Evolutionary conservation across 37 sponge, comb jelly and placozoan genomes (phyloP), one percentile per base, ranked within the genome.

Genomic region (Beroe forskalii): DNA sequence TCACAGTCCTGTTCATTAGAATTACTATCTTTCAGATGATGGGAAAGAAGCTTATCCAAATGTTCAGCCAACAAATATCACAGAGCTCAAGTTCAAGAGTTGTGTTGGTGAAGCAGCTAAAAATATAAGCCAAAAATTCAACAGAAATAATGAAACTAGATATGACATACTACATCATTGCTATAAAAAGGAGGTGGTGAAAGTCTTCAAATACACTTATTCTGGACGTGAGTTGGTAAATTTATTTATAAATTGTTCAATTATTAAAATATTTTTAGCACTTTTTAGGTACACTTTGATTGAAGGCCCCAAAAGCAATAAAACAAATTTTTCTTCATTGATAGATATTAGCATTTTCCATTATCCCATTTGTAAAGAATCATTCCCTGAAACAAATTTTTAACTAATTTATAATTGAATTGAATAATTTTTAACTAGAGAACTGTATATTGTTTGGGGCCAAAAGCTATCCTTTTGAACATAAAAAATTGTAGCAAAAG

Each of bases 1-100:
- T 63, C 30, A 27, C 3, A 63, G 66, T 23, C 66, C 66, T 23
- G 4, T 28, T 63, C 30, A 63, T 63, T 63, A 6, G 17, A 23
- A 63, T 24, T n/a, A 23, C 66, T 63, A 63, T 63, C 27, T 27
- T 63, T 63, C 72, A 69, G 72, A 20, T 35, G 72, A 69, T 36
- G 72, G 33, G 2, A 69, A 69, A 36, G 38, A 69, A 36, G 35
- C 4, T 2, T 69, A 69, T 36, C 72, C 72, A 36, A 37, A 69
- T 9, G 19, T 69, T 36, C 1, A 3, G 27, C 72, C 72, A 36
- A 36, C 72, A 2, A 35, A 69, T 17, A 35, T 33, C 32, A 69
- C 38, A 35, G 19, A 14, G 19, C 9, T 32, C 4, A 69, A 69
- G 32, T 69, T 69, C 72, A 69, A 36, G 32, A 33, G 19, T 32